Percentiles rank a stretch among this genome's conserved stretches.
Evolutionary conservation across 2,888 invertebrate genomes (phyloP).

Genomic region (Cyrtodaria siliqua): DNA sequence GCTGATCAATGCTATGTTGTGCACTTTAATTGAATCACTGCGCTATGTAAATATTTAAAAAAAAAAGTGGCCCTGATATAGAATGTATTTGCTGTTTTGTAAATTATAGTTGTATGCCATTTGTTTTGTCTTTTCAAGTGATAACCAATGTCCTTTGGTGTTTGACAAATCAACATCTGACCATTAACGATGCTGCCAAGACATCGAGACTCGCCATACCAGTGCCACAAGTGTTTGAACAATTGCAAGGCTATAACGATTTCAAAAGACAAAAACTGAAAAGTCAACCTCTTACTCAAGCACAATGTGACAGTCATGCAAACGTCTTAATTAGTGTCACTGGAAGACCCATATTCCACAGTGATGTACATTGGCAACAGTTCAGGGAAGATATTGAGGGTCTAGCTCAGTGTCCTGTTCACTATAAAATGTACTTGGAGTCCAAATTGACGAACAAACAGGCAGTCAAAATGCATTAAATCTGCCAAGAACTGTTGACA

Average conservation of each 20-base stretch:
- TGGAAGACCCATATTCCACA: constrained; percentile 9
- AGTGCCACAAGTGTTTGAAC: constrained; percentile 36
- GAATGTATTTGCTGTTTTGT: neutral
- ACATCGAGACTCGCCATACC: constrained; percentile 22
- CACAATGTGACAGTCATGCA: constrained; percentile 27
- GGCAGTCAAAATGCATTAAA: constrained; percentile 13
- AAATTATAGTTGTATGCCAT: neutral
- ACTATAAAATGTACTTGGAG: constrained; percentile 24
- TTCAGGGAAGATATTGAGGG: constrained; percentile 11
- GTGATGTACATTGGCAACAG: constrained; percentile 9
- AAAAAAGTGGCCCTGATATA: neutral
- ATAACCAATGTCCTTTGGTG: constrained; percentile 49
- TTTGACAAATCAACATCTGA: constrained; percentile 44
- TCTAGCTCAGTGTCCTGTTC: constrained; percentile 30
- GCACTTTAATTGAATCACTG: too few relatives aligned
- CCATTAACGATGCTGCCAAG: constrained; percentile 40
- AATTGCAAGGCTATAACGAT: constrained; percentile 46
- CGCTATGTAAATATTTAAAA: too few relatives aligned
- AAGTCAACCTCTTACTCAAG: constrained; percentile 6
- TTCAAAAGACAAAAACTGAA: constrained; percentile 44
- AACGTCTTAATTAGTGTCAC: constrained; percentile 38
- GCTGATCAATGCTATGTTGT: too few relatives aligned
- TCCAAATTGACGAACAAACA: neutral
- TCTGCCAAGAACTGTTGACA: constrained; percentile 33
- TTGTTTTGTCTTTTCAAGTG: constrained; percentile 37